phyloP scores from a whole-genome alignment of 2,797 vertebrate genomes.

The Buphagus erythrorhynchus region DNA sequence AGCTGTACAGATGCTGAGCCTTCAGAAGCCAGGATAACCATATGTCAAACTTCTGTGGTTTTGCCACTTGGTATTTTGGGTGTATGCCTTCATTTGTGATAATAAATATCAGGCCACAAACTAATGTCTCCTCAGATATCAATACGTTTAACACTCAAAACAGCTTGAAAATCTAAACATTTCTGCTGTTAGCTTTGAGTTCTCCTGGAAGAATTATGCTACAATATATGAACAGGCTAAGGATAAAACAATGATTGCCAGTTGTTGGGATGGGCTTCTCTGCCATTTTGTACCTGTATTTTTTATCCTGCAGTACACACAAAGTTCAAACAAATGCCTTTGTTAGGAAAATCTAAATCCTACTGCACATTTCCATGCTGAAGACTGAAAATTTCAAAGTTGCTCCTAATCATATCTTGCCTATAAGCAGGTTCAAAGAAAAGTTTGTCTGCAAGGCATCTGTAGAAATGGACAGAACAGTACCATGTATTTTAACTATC shows the following conservation, averaged over 20 bases:
- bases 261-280: background rate
- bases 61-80: constrained; percentile 15
- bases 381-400: background rate
- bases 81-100: constrained; percentile 31
- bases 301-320: background rate
- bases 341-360: background rate
- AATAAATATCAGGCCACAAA: constrained; percentile 55
- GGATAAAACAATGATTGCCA: background rate
- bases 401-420: background rate
- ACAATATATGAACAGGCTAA: background rate
- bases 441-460: background rate
- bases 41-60: constrained; percentile 22
- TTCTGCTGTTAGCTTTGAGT: constrained; percentile 24
- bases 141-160: constrained; percentile 22
- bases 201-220: background rate
- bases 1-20: background rate
- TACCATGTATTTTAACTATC: background rate
- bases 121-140: constrained; percentile 28
- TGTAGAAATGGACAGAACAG: background rate
- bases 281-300: background rate
- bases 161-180: constrained; percentile 46
- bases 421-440: background rate
- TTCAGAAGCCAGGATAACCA: background rate
- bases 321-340: background rate
- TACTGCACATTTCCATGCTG: background rate